These are phyloP conservation scores for Diadegma fenestrale DNA, from an alignment of 2,888 invertebrate genomes.

Conservation along the genomic window DNA sequence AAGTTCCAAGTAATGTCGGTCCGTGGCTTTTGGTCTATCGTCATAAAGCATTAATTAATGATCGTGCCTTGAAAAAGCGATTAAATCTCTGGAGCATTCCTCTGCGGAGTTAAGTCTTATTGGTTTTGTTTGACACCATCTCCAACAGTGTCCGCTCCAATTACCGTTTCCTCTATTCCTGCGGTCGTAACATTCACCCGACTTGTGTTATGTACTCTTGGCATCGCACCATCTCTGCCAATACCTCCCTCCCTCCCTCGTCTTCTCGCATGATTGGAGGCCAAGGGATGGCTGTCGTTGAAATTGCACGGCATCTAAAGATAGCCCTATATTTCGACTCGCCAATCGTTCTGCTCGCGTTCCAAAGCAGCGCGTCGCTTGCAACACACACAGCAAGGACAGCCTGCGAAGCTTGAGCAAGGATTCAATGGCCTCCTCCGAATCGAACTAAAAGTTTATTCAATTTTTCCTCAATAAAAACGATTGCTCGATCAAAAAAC, in stretches of 20 bases:
- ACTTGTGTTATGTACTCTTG: conserved; percentile 16
- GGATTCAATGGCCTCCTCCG: neutral
- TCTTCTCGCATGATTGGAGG: conserved; percentile 28
- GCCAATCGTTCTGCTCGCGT: conserved; percentile 40
- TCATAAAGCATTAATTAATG: neutral
- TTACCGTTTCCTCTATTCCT: conserved; percentile 10
- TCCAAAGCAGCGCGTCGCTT: conserved; percentile 39
- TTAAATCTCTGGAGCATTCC: neutral
- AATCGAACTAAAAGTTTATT: neutral
- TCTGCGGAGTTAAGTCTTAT: neutral
- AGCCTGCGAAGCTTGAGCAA: neutral
- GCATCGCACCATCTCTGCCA: conserved; percentile 48
- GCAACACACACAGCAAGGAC: conserved; percentile 55
- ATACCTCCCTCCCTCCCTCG: conserved; percentile 11
- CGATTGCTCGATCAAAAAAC: neutral
- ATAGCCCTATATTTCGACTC: conserved; percentile 46
- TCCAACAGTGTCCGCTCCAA: neutral
- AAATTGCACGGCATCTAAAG: conserved; percentile 62
- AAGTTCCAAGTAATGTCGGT: neutral
- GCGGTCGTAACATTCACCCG: conserved; percentile 15
- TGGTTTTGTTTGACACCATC: neutral
- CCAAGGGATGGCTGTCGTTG: conserved; percentile 49
- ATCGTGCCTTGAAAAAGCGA: neutral
- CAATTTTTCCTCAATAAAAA: neutral
- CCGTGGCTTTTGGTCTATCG: neutral